Base-by-base conservation (phyloP, 2,888 invertebrate genomes). In the Epistrophe eligans region DNA sequence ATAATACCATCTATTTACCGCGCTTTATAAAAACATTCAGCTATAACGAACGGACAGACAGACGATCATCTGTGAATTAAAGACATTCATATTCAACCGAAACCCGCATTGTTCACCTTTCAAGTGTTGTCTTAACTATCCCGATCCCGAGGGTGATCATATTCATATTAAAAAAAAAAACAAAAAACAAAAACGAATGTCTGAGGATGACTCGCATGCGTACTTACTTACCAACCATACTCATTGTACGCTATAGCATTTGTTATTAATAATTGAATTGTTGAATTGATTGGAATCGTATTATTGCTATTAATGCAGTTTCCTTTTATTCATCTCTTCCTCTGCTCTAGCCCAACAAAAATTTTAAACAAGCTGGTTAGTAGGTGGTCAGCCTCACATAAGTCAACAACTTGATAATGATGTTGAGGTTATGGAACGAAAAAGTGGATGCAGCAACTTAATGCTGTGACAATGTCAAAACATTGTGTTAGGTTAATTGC, bases 251-350 rank as follows among this genome's bases (percentile, higher is more conserved):
- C 8, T 64, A 10, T 48, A 45, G 66, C 77, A 74, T 87, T 87
- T 83, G 71, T 83, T 87, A 83, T 83, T 83, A 87, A 87, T 87
- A 87, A 87, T 87, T 87, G 87, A 87, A 87, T 79, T 83, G 87
- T 87, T 87, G 79, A 87, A 76, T 83, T 83, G 87, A 87, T 87
- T 87, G 83, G 83, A 76, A 79, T 83, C 67, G 76, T 87, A 87
- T 83, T 83, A 87, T 87, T 82, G 77, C 77, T 77, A 80, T 85
- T 72, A 72, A 85, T 77, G 81, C 81, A 85, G 84, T 52, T 57
- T 50, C 45, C 40, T 58, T n/a, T 62, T 50, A 50, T 71, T 32
- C 13, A 55, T 58, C 40, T 13, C 28, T 28, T 2, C 7, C 40
- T 60, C 43, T 38, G 52, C 6, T 60, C 40, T 38, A 38, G 3